Evolutionary conservation across 2,113 vertebrate species (phyloP), one percentile per base, ranked within the genome.

Genomic region (Urocolius indicus): DNA sequence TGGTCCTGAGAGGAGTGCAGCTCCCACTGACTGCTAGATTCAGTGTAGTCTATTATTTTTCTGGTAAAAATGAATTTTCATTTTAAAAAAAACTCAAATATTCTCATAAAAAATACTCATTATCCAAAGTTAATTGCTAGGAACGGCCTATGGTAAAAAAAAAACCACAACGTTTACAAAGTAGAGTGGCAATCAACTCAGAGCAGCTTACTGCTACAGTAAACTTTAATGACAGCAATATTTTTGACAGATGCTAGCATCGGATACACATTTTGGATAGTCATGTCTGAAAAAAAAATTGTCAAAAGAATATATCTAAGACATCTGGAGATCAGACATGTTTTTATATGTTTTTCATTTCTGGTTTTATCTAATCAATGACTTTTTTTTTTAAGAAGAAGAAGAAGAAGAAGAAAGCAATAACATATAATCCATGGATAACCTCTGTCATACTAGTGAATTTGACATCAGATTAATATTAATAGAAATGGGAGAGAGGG

Each of bases 161-260:
- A 19, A 48, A 11, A 27, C n/a, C 38, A 10, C 38, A 41, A 38
- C 0, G 0, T 20, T 74, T 62, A 46, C 4, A 8, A 52, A 86
- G 20, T 65, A 38, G 26, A 26, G 34, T 80, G 29, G 16, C 36
- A 78, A 59, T 81, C 51, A 83, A 36, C 29, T 73, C 12, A 41
- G 18, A 86, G 32, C 0, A 1, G 8, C 26, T 34, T 71, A 72
- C 24, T 81, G 26, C n/a, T 78, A 72, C 21, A 21, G 29, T 83
- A 86, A 86, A 94, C 8, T 79, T 87, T 71, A 81, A 94, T 71
- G 8, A 5, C 51, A 83, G 48, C 30, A 76, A 23, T 77, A 94
- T 87, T 93, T 93, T 81, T 36, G 66, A 49, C 10, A 4, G 38
- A 80, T 63, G 9, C 62, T 78, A 68, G 16, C 1, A 4, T 77